Evolutionary conservation across 2,888 invertebrate genomes (phyloP).

Genomic region (Chymomyza fuscimana): DNA sequence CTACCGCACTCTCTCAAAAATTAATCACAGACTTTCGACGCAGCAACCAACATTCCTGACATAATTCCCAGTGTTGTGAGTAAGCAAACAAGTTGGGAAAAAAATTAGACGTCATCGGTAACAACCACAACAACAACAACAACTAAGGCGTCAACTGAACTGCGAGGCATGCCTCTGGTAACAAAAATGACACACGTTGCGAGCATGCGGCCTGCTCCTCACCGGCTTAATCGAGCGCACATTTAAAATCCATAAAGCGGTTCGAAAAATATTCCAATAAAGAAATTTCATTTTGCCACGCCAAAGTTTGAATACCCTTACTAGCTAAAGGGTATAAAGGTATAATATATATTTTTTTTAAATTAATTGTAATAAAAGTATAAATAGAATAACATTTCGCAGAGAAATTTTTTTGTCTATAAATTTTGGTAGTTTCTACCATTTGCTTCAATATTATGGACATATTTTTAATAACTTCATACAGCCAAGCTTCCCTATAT

Average conservation of each 20-base stretch:
- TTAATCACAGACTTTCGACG: constrained; percentile 52
- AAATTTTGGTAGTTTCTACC: too few species aligned
- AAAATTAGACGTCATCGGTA: constrained; percentile 71
- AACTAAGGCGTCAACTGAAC: background rate
- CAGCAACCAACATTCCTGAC: constrained; percentile 64
- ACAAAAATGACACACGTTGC: constrained; percentile 34
- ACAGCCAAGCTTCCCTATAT: too few species aligned
- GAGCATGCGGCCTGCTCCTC: constrained; percentile 13
- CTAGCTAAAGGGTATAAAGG: background rate
- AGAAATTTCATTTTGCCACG: background rate
- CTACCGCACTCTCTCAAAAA: constrained; percentile 43
- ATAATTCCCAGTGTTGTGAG: constrained; percentile 72
- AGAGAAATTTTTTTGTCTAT: too few species aligned
- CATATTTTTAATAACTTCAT: too few species aligned
- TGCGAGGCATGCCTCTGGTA: constrained; percentile 30
- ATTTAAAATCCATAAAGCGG: constrained; percentile 36
- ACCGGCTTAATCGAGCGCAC: constrained; percentile 21
- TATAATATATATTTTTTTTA: too few species aligned
- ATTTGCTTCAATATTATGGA: too few species aligned
- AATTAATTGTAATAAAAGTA: too few species aligned
- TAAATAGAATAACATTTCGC: too few species aligned
- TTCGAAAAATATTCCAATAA: constrained; percentile 17
- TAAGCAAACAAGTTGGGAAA: constrained; percentile 70
- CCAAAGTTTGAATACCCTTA: background rate
- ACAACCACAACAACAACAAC: constrained; percentile 37